phyloP scores from a whole-genome alignment of 2,113 vertebrate genomes.

The Pipra filicauda region DNA sequence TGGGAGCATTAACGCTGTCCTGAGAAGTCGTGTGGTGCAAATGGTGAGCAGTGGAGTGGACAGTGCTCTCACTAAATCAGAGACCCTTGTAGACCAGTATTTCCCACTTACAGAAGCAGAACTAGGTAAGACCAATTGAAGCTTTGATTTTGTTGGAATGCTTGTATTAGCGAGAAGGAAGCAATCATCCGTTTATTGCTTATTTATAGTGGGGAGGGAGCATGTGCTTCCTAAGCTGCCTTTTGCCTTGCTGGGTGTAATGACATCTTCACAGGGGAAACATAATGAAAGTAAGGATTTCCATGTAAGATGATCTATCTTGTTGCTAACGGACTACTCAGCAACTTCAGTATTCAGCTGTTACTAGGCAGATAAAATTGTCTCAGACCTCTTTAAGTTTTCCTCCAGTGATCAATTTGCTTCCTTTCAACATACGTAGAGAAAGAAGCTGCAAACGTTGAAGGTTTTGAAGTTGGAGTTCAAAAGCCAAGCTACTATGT shows the following conservation, averaged over 20 bases:
- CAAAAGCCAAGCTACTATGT: slow-evolving; percentile 70
- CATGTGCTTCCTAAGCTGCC: background rate
- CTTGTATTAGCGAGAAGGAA: background rate
- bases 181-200: background rate
- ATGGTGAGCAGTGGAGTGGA: slow-evolving; percentile 74
- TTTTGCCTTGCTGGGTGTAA: background rate
- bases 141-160: background rate
- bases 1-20: slow-evolving; percentile 81
- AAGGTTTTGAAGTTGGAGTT: slow-evolving; percentile 75
- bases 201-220: background rate
- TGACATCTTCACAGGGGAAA: background rate
- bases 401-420: background rate
- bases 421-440: slow-evolving; percentile 48
- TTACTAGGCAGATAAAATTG: background rate
- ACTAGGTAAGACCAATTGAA: slow-evolving; percentile 73
- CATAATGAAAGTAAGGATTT: background rate
- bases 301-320: rapidly evolving
- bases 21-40: slow-evolving; percentile 71
- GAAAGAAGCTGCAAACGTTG: slow-evolving; percentile 75
- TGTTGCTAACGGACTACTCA: background rate
- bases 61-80: slow-evolving; percentile 78
- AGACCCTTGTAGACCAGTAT: slow-evolving; percentile 81
- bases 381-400: background rate
- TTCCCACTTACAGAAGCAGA: slow-evolving; percentile 83
- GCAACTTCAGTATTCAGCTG: background rate